These are phyloP conservation scores for Ceratosolen solmsi DNA, from an alignment of 1,140 invertebrate genomes.

Conservation along the genomic window DNA sequence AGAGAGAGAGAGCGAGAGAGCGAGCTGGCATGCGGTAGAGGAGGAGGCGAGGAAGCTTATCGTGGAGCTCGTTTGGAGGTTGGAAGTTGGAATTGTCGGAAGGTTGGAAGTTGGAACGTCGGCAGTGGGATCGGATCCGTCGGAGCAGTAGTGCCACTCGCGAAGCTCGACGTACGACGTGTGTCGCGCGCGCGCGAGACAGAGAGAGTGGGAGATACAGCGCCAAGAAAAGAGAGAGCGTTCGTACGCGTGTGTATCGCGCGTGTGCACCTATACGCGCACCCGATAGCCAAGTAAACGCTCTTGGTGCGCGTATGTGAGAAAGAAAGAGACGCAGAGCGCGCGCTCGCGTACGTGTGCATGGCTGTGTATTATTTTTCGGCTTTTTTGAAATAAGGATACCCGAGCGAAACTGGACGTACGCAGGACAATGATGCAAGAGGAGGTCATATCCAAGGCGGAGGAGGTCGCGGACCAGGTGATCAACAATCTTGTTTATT, in stretches of 20 bases:
- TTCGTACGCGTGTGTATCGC: background rate
- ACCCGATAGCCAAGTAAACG: background rate
- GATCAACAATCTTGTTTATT: slow-evolving; percentile 62
- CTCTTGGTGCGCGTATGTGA: background rate
- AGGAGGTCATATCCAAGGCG: slow-evolving; percentile 90
- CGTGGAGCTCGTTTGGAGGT: background rate
- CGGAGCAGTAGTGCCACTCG: slow-evolving; percentile 23
- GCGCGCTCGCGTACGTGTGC: slow-evolving; percentile 31
- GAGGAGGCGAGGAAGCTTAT: background rate
- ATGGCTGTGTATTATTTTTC: slow-evolving; percentile 56
- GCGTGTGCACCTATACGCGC: background rate
- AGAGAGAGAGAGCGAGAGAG: background rate
- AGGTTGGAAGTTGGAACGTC: background rate
- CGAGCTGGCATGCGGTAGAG: background rate
- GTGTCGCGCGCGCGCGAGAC: background rate
- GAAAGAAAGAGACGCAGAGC: slow-evolving; percentile 15
- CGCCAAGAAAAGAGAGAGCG: background rate
- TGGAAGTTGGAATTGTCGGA: background rate
- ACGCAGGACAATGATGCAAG: slow-evolving; percentile 82
- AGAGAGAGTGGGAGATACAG: background rate
- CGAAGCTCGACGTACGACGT: background rate
- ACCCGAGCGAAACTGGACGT: background rate
- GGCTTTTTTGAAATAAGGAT: slow-evolving; percentile 66
- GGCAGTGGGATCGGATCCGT: background rate
- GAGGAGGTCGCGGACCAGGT: slow-evolving; percentile 97